Percentiles rank a stretch among this genome's conserved stretches.
These are phyloP conservation scores for Sesia apiformis DNA, from an alignment of 2,888 invertebrate species.

Conservation along the genomic window DNA sequence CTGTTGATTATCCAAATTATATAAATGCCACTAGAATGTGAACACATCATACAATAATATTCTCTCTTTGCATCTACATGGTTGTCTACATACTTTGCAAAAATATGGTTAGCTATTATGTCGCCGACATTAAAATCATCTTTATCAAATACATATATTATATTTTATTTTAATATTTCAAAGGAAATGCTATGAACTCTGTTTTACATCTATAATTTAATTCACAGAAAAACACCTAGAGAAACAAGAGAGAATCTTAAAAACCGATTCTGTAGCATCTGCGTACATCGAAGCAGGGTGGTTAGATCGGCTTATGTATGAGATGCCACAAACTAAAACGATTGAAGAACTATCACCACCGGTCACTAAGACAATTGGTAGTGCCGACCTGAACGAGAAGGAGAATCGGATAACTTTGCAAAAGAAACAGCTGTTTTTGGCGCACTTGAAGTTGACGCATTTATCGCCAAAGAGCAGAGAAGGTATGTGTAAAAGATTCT, in stretches of 20 bases:
- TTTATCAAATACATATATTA: background rate
- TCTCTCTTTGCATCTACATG: background rate
- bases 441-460: constrained; percentile 70
- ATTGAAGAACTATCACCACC: background rate
- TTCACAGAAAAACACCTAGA: constrained; percentile 70
- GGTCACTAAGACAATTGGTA: background rate
- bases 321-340: constrained; percentile 24
- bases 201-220: background rate
- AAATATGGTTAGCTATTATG: too few relatives aligned
- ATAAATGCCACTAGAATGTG: too few relatives aligned
- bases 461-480: constrained; percentile 72
- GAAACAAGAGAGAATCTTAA: constrained; percentile 73
- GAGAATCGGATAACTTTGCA: constrained; percentile 24
- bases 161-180: background rate
- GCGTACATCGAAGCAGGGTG: constrained; percentile 56
- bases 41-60: background rate
- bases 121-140: too few relatives aligned
- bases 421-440: constrained; percentile 75
- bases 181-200: background rate
- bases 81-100: too few relatives aligned
- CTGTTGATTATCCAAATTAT: too few relatives aligned
- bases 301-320: constrained; percentile 38
- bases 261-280: constrained; percentile 66
- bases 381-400: constrained; percentile 10
- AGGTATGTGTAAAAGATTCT: constrained; percentile 48